Evolutionary conservation across 2,113 vertebrate species (phyloP), one percentile per base, ranked within the genome.

Genomic region (Bubo scandiacus): DNA sequence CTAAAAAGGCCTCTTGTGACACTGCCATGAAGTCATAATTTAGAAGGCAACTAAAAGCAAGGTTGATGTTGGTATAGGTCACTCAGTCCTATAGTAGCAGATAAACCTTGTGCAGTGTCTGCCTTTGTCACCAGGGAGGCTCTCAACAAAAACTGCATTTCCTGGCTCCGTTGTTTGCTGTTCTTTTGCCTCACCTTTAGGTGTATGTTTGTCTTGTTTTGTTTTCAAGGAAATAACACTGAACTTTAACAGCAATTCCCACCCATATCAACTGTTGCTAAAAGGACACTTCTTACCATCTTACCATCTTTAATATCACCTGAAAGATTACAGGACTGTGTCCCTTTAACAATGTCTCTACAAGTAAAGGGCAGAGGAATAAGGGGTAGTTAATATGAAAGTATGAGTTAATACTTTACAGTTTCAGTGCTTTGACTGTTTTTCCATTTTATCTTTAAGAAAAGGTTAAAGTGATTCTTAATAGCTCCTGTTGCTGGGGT

Each of bases 401-500:
- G 32, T 0, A 0, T 51, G 47, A 81, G 51, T 86, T 96, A 92
- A 86, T 78, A 78, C 58, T 73, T 88, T 12, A 86, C 62, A 54
- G 18, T 83, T 95, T 86, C 38, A 25, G 11, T 68, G 68, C 30
- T 94, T 79, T 80, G 20, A 65, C 45, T 62, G 26, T 88, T 91
- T 93, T 70, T 54, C 21, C 9, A 34, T 86, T 90, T 93, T 80
- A 49, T 58, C 45, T 88, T 66, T 66, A 45, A 80, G 61, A 70
- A 95, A 92, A 96, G 36, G 40, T 90, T 93, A 70, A 83, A 90
- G 32, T 74, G 34, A 81, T 83, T 83, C 59, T 52, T 86, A 72
- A 83, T 68, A 54, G 21, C 73, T 88, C 11, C 45, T 62, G 11
- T 90, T 95, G 58, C 88, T 11, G 3, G 15, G 42, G 14, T 12